Conservation (phyloP, 2,888 invertebrate genomes). For the Patella pellucida region DNA sequence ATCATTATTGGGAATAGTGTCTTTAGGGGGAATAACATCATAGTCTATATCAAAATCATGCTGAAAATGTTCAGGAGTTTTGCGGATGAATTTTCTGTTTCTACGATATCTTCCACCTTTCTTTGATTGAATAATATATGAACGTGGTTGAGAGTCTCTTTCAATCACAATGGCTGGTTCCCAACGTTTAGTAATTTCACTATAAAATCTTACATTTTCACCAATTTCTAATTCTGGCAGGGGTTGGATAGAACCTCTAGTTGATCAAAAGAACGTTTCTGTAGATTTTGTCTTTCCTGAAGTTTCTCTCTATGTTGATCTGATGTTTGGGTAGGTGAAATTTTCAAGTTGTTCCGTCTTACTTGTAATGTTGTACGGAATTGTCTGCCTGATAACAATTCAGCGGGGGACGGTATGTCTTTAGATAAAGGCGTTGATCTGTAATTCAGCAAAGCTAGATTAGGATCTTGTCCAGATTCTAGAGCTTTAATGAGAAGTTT, state of each 20-base stretch:
- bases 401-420: no score
- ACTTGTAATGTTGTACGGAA: conserved; percentile 7
- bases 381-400: no score
- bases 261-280: not conserved
- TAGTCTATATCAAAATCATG: not conserved
- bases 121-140: not conserved
- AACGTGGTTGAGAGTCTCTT: conserved; percentile 5
- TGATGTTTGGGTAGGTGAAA: not conserved
- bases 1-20: not conserved
- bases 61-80: not conserved
- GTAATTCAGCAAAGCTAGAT: not conserved
- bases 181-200: not conserved
- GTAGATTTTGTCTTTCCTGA: not conserved
- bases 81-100: not conserved
- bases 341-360: not conserved
- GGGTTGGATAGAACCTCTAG: not conserved
- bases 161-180: conserved; percentile 3
- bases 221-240: not conserved
- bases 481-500: not conserved
- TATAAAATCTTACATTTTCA: not conserved
- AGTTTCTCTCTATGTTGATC: not conserved
- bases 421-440: not conserved
- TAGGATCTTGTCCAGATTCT: no score
- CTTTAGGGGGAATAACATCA: not conserved
- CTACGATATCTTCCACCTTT: conserved; percentile 2